phyloP scores from a whole-genome alignment of 2,113 vertebrate genomes.

The Hystrix cristata region DNA sequence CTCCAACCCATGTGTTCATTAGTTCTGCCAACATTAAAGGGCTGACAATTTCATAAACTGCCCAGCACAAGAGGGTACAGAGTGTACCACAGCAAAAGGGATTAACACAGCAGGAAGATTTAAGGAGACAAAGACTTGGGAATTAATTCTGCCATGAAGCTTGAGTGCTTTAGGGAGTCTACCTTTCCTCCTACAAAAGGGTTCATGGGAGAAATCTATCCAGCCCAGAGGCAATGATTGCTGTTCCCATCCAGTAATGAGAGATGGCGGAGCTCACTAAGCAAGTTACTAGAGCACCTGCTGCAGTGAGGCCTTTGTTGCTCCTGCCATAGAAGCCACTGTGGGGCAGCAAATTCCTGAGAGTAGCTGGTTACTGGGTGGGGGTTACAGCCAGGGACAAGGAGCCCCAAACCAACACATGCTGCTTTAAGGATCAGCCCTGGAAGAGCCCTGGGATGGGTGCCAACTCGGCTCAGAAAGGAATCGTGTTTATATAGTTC shows the following conservation, averaged over 20 bases:
- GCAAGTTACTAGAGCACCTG: constrained; percentile 31
- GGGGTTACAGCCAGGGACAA: constrained; percentile 37
- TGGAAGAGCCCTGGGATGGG: constrained; percentile 18
- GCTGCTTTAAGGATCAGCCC: constrained; percentile 62
- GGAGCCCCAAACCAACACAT: neutral
- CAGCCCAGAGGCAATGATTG: constrained; percentile 35
- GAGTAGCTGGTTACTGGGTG: neutral
- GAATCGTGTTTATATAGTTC: constrained; percentile 56
- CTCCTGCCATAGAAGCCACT: neutral
- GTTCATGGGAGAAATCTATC: constrained; percentile 41
- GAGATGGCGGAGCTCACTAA: constrained; percentile 41
- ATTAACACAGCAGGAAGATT: constrained; percentile 67
- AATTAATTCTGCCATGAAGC: constrained; percentile 63
- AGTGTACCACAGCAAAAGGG: constrained; percentile 47
- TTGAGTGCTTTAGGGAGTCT: constrained; percentile 46
- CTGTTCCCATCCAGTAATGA: neutral
- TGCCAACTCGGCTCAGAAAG: constrained; percentile 64
- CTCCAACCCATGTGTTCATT: neutral
- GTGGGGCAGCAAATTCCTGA: constrained; percentile 55
- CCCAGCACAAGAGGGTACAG: constrained; percentile 54
- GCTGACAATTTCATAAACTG: constrained; percentile 55
- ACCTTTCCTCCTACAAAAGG: constrained; percentile 25
- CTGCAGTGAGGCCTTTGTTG: constrained; percentile 26
- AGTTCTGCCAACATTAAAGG: constrained; percentile 59
- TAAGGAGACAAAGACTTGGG: constrained; percentile 39